Evolutionary conservation across 2,797 vertebrate species (phyloP), one percentile per base, ranked within the genome.

Genomic region (Catostomus latipinnis): DNA sequence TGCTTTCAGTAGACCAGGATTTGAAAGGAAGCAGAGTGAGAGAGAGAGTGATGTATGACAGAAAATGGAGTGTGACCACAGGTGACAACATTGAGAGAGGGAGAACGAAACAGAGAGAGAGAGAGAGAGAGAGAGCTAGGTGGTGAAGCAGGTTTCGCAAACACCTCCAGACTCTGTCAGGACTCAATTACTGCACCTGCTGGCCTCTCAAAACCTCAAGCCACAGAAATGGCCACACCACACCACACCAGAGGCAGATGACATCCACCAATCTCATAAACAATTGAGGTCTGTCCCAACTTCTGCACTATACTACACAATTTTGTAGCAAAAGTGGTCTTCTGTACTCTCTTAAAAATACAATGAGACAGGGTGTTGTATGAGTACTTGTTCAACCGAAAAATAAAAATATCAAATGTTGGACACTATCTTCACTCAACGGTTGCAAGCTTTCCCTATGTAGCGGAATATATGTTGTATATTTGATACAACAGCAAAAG

Each of bases 121-220:
- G 46, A 18, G 56, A 52, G 49, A 22, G 58, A n/a, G 43, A 50
- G 61, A 79, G 48, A 67, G 1, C 1, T 34, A 71, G 68, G 43
- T n/a, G 16, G 72, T 66, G 62, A 68, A 54, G 67, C 66, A 70
- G 70, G 61, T 77, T 85, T 80, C 83, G 76, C 72, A 67, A 72
- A 85, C 77, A 81, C 83, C 81, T 82, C 81, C 62, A 82, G 81
- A 85, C 81, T 85, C 83, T 62, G 82, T 84, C 83, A 82, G 74
- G 76, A 85, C 77, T 82, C 83, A 82, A 85, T 85, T 85, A 85
- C 78, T 85, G 77, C 77, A 76, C 75, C 77, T 52, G 48, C 62
- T 73, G 74, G 77, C 74, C 63, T 82, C 69, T 71, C 78, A 49
- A 53, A 76, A 62, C 73, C 80, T 73, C 80, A 63, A 80, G 72